These are phyloP conservation scores for Muntiacus muntjak DNA, from an alignment of 2,113 vertebrate species.

Conservation along the genomic window DNA sequence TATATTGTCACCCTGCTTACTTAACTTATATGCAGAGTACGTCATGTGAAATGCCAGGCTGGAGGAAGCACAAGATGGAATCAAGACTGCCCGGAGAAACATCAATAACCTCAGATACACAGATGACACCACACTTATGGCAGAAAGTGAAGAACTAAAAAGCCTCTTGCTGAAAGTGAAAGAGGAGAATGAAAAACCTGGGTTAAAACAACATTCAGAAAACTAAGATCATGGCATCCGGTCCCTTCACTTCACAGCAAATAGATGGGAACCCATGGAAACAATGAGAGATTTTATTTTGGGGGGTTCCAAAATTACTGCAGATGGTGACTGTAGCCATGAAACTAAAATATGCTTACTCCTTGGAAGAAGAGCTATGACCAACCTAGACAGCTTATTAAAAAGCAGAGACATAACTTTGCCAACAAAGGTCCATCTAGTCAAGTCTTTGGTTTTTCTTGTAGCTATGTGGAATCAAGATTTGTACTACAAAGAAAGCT, in stretches of 20 bases:
- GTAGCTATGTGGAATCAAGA: background rate
- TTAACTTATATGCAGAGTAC: background rate
- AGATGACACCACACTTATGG: background rate
- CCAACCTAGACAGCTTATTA: background rate
- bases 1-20: background rate
- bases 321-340: background rate
- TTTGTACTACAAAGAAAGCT: background rate
- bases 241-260: background rate
- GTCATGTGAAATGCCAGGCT: fast-evolving
- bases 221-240: background rate
- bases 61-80: background rate
- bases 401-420: background rate
- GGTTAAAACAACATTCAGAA: background rate
- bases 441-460: background rate
- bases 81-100: background rate
- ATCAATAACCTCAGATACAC: background rate
- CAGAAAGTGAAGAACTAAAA: background rate
- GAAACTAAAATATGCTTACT: background rate
- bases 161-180: background rate
- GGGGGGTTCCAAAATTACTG: background rate
- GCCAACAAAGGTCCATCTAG: background rate
- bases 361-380: background rate
- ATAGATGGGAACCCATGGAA: background rate
- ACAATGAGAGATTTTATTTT: background rate
- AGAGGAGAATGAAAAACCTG: background rate